phyloP scores from a whole-genome alignment of 37 sponge, comb jelly and placozoan species.

The Haliclona indistincta region DNA sequence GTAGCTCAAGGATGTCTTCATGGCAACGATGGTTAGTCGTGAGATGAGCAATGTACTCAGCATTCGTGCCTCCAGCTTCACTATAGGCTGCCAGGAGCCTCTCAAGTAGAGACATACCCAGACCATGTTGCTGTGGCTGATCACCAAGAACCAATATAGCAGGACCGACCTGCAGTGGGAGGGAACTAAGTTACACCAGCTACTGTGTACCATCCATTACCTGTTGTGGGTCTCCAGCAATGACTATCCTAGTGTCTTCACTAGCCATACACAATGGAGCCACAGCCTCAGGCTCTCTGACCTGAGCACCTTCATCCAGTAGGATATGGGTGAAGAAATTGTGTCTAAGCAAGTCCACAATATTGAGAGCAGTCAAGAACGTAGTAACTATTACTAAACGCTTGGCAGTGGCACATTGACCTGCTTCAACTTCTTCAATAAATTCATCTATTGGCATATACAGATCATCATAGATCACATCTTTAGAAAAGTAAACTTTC shows the following conservation, averaged over 20 bases:
- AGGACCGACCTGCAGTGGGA: no score
- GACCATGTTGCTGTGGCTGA: slow-evolving; percentile 45
- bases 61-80: not conserved
- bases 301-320: slow-evolving; percentile 81
- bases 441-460: not conserved
- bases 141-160: slow-evolving; percentile 65
- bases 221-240: slow-evolving; percentile 75
- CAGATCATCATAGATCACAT: not conserved
- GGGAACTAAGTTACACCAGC: no score
- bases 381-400: slow-evolving; percentile 47
- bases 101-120: no score
- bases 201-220: slow-evolving; percentile 48
- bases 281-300: slow-evolving; percentile 65
- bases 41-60: slow-evolving; percentile 17
- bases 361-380: slow-evolving; percentile 24
- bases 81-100: slow-evolving; percentile 49
- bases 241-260: slow-evolving; percentile 58
- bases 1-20: no score
- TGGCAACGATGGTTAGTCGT: slow-evolving; percentile 67
- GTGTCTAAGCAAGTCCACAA: not conserved
- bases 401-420: not conserved
- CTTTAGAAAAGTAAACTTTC: no score
- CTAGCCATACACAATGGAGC: slow-evolving; percentile 63
- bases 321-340: slow-evolving; percentile 79
- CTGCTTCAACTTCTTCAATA: not conserved